A percentile compares a stretch with the other conserved stretches of the same genome.
phyloP scores from a whole-genome alignment of 2,888 invertebrate species.

The Drosophila demipolita region DNA sequence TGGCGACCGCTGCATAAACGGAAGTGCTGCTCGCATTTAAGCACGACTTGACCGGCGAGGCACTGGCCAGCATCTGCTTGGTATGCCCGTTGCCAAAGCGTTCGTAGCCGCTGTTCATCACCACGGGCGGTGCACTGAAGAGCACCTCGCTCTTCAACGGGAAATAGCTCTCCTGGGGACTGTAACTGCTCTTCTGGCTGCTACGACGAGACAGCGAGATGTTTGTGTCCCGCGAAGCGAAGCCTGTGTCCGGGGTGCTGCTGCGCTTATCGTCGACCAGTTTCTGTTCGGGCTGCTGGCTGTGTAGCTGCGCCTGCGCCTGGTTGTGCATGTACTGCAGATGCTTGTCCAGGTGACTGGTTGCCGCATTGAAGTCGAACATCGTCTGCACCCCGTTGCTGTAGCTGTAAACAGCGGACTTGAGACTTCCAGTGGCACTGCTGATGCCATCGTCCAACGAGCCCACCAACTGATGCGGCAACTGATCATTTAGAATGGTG shows the following conservation, averaged over 20 bases:
- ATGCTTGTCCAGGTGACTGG: conserved; percentile 84
- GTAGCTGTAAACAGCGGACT: conserved; percentile 82
- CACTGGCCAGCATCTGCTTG: conserved; percentile 70
- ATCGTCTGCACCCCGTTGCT: conserved; percentile 82
- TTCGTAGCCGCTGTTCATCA: conserved; percentile 72
- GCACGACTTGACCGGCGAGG: conserved; percentile 81
- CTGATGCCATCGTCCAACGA: conserved; percentile 83
- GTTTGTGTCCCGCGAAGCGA: conserved; percentile 84
- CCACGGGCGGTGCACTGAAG: conserved; percentile 66
- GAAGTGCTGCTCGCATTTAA: conserved; percentile 79
- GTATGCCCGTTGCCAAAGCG: conserved; percentile 67
- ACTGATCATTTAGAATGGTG: conserved; percentile 84
- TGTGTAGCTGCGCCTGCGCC: conserved; percentile 71
- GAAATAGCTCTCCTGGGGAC: conserved; percentile 83
- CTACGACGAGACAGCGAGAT: conserved; percentile 84
- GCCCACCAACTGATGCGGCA: conserved; percentile 76
- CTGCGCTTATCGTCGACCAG: conserved; percentile 84
- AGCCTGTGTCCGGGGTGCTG: conserved; percentile 85
- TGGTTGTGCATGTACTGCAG: conserved; percentile 82
- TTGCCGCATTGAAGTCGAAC: conserved; percentile 84
- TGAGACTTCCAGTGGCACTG: conserved; percentile 83
- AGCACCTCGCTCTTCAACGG: conserved; percentile 64
- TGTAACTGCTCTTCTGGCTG: conserved; percentile 85
- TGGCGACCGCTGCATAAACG: conserved; percentile 70
- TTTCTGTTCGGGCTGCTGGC: conserved; percentile 60